Evolutionary conservation across 2,888 invertebrate genomes (phyloP).

Genomic region (Chrysotoxum bicinctum): DNA sequence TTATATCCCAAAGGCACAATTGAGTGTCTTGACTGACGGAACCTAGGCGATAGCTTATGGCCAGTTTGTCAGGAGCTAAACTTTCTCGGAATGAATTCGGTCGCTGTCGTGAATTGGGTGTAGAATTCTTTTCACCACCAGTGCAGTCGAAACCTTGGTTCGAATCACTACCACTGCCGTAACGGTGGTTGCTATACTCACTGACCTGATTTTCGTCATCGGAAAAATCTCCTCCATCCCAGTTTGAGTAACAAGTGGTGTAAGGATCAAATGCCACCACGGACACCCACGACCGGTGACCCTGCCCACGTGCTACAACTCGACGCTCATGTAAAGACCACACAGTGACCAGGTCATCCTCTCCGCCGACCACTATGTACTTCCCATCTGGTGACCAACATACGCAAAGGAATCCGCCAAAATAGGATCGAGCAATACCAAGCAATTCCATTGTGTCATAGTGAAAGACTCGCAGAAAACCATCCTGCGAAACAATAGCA

Average conservation of each 20-base stretch:
- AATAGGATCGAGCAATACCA: constrained; percentile 97
- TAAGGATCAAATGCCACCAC: constrained; percentile 97
- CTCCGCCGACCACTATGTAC: constrained; percentile 98
- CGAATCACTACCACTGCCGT: constrained; percentile 63
- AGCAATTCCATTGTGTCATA: constrained; percentile 98
- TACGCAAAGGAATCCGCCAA: constrained; percentile 98
- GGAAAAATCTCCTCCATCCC: constrained; percentile 83
- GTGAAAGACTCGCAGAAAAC: constrained; percentile 96
- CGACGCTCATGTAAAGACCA: constrained; percentile 96
- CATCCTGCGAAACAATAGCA: constrained; percentile 97
- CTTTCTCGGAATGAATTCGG: constrained; percentile 80
- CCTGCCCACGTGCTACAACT: constrained; percentile 98
- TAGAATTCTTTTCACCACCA: constrained; percentile 77
- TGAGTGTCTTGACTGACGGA: constrained; percentile 99
- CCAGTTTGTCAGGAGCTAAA: constrained; percentile 81
- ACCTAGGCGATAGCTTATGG: constrained; percentile 91
- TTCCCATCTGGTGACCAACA: constrained; percentile 99
- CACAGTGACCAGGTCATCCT: constrained; percentile 98
- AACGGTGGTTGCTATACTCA: constrained; percentile 76
- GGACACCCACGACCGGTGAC: constrained; percentile 98
- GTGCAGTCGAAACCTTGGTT: constrained; percentile 76
- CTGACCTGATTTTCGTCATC: constrained; percentile 83
- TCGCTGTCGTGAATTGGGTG: constrained; percentile 77
- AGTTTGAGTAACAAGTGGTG: constrained; percentile 88
- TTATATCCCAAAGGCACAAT: constrained; percentile 98